Evolutionary conservation across 2,113 vertebrate genomes (phyloP).

Genomic region (Oostethus manadensis): DNA sequence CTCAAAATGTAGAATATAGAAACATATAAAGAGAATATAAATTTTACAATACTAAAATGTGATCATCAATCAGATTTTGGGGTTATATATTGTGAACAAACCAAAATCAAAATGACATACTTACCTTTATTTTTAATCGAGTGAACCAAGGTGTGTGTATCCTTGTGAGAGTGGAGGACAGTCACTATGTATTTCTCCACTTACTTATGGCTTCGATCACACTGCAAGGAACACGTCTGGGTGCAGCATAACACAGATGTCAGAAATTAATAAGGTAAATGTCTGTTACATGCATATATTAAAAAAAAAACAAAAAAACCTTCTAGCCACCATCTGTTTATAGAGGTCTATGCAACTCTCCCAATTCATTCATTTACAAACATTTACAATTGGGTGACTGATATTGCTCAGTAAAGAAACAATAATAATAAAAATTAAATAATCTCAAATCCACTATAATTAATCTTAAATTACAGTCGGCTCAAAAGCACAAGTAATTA

Average conservation of each 20-base stretch:
- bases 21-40: too few relatives aligned
- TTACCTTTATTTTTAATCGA: background rate
- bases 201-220: conserved; percentile 40
- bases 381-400: conserved; percentile 32
- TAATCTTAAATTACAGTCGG: too few relatives aligned
- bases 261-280: conserved; percentile 60
- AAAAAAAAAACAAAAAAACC: conserved; percentile 14
- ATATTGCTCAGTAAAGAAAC: conserved; percentile 33
- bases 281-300: conserved; percentile 27
- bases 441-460: too few relatives aligned
- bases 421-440: too few relatives aligned
- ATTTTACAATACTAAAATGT: too few relatives aligned
- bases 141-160: conserved; percentile 1
- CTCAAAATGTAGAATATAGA: too few relatives aligned
- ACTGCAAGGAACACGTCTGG: conserved; percentile 38
- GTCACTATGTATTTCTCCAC: conserved; percentile 16
- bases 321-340: conserved; percentile 64
- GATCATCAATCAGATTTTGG: too few relatives aligned
- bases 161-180: conserved; percentile 22
- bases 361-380: conserved; percentile 43
- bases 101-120: too few relatives aligned
- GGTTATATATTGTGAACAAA: too few relatives aligned
- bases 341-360: conserved; percentile 29
- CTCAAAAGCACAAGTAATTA: too few relatives aligned
- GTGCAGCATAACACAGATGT: conserved; percentile 54